phyloP scores from a whole-genome alignment of 2,797 vertebrate species.

The Cuculus canorus region DNA sequence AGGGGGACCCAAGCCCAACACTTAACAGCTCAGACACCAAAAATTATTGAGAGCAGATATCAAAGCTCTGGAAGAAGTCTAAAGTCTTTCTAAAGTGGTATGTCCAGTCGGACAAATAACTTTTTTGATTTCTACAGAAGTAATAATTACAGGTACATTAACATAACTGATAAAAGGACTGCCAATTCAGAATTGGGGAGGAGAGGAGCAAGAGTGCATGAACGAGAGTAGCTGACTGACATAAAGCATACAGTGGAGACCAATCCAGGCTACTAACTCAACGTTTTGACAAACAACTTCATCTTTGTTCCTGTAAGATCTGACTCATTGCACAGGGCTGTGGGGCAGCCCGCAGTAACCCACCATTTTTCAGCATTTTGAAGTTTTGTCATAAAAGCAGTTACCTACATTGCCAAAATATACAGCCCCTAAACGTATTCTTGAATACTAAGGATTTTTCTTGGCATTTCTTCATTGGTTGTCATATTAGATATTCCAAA shows the following conservation, averaged over 20 bases:
- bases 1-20: slow-evolving; percentile 47
- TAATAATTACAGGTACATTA: not conserved
- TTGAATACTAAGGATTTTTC: not conserved
- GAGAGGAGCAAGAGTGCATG: not conserved
- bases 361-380: too few relatives aligned
- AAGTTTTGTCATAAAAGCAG: not conserved
- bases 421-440: not conserved
- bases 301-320: not conserved
- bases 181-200: not conserved
- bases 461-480: not conserved
- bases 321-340: not conserved
- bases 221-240: not conserved
- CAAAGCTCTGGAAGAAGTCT: not conserved
- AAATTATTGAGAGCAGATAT: accelerated
- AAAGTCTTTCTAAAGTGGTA: accelerated
- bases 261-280: accelerated
- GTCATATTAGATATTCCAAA: not conserved
- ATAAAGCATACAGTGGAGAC: not conserved
- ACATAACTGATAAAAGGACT: accelerated
- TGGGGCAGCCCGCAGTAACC: not conserved
- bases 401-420: not conserved
- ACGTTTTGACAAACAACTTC: accelerated
- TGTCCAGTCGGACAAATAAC: not conserved
- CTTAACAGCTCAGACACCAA: not conserved
- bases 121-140: too few relatives aligned